These are phyloP conservation scores for Stigmatopora argus DNA, from an alignment of 2,113 vertebrate genomes.

Conservation along the genomic window DNA sequence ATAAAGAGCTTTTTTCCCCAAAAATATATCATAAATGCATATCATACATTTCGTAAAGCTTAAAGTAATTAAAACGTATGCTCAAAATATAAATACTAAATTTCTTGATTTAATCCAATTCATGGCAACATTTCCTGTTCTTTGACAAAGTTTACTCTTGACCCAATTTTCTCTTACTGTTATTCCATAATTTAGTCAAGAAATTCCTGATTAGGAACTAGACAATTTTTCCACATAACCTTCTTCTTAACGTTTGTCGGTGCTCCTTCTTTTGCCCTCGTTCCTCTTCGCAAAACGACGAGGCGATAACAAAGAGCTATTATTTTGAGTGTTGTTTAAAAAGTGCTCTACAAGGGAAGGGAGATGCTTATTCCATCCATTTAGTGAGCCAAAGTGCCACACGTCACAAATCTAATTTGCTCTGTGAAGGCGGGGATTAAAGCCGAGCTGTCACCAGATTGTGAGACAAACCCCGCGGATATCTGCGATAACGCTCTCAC, in stretches of 20 bases:
- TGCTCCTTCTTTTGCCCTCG: slow-evolving; percentile 25
- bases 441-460: slow-evolving; percentile 68
- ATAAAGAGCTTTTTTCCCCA: not conserved
- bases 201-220: slow-evolving; percentile 68
- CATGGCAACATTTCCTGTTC: slow-evolving; percentile 36
- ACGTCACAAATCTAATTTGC: slow-evolving; percentile 73
- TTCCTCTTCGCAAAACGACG: slow-evolving; percentile 46
- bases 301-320: slow-evolving; percentile 61
- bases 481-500: slow-evolving; percentile 52
- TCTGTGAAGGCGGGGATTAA: slow-evolving; percentile 70
- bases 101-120: slow-evolving; percentile 35
- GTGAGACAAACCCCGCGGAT: slow-evolving; percentile 51
- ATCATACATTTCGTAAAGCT: not conserved
- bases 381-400: slow-evolving; percentile 71
- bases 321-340: slow-evolving; percentile 67
- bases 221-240: slow-evolving; percentile 67
- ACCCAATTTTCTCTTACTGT: slow-evolving; percentile 45
- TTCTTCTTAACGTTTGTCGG: slow-evolving; percentile 65
- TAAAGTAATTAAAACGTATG: not conserved
- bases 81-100: not conserved
- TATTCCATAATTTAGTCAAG: slow-evolving; percentile 49
- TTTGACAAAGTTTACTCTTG: slow-evolving; percentile 58
- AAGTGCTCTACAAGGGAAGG: slow-evolving; percentile 44
- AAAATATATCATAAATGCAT: too few species aligned
- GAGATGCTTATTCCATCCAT: slow-evolving; percentile 33